Evolutionary conservation across 2,888 invertebrate genomes (phyloP), one percentile per base, ranked within the genome.

Genomic region (Choreutis nemorana): DNA sequence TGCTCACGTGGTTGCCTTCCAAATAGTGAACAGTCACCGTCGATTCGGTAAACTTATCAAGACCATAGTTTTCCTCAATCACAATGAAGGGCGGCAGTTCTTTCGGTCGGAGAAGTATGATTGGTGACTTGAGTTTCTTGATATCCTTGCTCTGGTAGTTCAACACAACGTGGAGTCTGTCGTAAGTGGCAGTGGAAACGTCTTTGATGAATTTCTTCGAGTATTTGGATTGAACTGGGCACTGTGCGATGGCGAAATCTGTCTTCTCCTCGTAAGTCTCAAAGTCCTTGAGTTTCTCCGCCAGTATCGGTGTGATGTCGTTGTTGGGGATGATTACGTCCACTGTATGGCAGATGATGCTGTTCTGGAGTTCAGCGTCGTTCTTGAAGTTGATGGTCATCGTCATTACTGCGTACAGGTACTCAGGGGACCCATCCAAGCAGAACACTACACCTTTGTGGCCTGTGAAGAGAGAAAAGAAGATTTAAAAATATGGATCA

Each of bases 371-470:
- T 32, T 81, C 71, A 0, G 51, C 39, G 16, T 83, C 81, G 26
- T 66, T 70, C 30, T 63, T 66, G 13, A 61, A 55, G 18, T 55
- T 55, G 7, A 83, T 48, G 2, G 82, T 71, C 51, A 81, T 67
- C 1, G 73, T 67, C 2, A 83, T 48, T 1, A 85, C 44, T 0
- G 77, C 68, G 49, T 85, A 83, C 10, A 91, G 66, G 49, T 86
- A 85, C 18, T 85, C 83, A 0, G 91, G 92, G 0, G 90, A 82
- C 8, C 95, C 94, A 55, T 97, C 97, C 26, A 97, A 78, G 8
- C 93, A 81, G 45, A 89, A 73, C 2, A 91, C 45, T 23, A 81
- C 75, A 2, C 90, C 90, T 8, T 52, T 67, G 42, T 72, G 63
- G 41, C 78, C 78, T 78, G 46, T n/a, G n/a, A n/a, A n/a, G n/a